A percentile compares a stretch with the other conserved stretches of the same genome.
These are phyloP conservation scores for Morus bassanus DNA, from an alignment of 2,797 vertebrate species.

Conservation along the genomic window DNA sequence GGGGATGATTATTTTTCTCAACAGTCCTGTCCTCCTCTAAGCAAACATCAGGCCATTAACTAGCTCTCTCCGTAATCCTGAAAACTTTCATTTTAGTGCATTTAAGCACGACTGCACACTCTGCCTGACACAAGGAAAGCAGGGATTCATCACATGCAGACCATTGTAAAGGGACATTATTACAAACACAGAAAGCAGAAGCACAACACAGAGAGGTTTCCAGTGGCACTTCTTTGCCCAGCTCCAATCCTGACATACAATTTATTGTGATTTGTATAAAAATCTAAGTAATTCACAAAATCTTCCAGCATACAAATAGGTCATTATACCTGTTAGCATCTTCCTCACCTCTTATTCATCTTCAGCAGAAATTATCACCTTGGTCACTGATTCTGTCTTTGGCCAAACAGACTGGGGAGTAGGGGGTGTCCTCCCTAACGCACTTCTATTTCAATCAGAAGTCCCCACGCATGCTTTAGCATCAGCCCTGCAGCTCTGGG, in stretches of 20 bases:
- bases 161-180: background rate
- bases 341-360: background rate
- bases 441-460: background rate
- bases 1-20: background rate
- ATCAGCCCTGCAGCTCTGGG: background rate
- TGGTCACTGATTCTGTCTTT: background rate
- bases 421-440: background rate
- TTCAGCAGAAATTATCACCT: background rate
- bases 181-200: background rate
- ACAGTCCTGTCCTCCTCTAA: background rate
- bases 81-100: background rate
- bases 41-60: background rate
- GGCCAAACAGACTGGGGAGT: background rate
- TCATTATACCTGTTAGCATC: background rate
- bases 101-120: background rate
- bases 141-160: background rate
- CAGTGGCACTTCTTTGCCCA: background rate
- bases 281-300: background rate
- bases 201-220: background rate
- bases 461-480: background rate
- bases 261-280: background rate
- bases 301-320: background rate
- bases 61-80: background rate
- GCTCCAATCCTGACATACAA: background rate
- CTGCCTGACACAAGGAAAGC: background rate